These are phyloP conservation scores for Oreotragus oreotragus DNA, from an alignment of 2,113 vertebrate species.

Conservation along the genomic window DNA sequence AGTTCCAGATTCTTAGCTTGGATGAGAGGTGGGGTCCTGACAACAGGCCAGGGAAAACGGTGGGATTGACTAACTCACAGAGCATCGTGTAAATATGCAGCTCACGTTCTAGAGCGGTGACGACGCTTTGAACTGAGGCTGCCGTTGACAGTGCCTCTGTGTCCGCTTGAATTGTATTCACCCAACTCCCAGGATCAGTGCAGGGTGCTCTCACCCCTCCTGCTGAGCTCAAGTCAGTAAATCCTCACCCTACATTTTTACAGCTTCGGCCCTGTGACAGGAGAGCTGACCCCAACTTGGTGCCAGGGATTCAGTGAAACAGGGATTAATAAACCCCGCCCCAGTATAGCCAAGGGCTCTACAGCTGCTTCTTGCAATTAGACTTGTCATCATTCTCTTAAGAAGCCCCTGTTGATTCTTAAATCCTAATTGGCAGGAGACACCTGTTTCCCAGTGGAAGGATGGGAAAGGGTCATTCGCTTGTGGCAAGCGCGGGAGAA, in stretches of 20 bases:
- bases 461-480: slow-evolving; percentile 26
- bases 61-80: neutral
- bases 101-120: neutral
- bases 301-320: slow-evolving; percentile 62
- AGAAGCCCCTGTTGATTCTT: slow-evolving; percentile 66
- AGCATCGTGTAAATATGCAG: neutral
- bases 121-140: neutral
- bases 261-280: slow-evolving; percentile 4
- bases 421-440: slow-evolving; percentile 71
- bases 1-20: neutral
- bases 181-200: neutral
- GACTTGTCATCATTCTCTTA: slow-evolving; percentile 70
- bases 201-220: neutral
- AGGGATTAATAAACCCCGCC: slow-evolving; percentile 53
- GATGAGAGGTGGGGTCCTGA: neutral
- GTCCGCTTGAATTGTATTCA: neutral
- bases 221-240: slow-evolving; percentile 43
- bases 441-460: slow-evolving; percentile 62
- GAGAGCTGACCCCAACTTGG: slow-evolving; percentile 24
- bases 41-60: neutral
- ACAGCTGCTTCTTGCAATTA: slow-evolving; percentile 69
- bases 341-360: slow-evolving; percentile 40
- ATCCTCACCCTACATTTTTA: slow-evolving; percentile 50
- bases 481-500: neutral
- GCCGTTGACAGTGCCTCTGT: neutral